Percentiles rank a stretch among this genome's conserved stretches.
Evolutionary conservation across 2,113 vertebrate species (phyloP).

Genomic region (Glareola pratincola): DNA sequence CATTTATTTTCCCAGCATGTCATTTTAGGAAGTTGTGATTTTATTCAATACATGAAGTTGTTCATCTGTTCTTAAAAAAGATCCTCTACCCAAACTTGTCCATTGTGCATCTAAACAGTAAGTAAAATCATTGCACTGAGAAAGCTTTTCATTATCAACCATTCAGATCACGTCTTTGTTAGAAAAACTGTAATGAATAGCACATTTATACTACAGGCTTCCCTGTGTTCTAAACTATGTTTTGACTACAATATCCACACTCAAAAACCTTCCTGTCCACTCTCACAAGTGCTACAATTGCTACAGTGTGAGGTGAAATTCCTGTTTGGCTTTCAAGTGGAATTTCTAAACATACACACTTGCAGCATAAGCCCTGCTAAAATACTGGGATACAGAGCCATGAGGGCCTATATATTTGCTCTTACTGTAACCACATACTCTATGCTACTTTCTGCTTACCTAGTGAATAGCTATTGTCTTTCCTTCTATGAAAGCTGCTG

Average conservation of each 20-base stretch:
- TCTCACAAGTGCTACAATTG: neutral
- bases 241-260: neutral
- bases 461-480: neutral
- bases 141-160: constrained; percentile 21
- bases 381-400: neutral
- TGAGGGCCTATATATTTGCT: neutral
- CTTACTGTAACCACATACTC: neutral
- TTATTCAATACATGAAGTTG: neutral
- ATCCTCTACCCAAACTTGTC: neutral
- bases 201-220: neutral
- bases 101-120: neutral
- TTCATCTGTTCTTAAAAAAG: neutral
- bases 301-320: neutral
- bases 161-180: constrained; percentile 3
- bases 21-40: constrained; percentile 39
- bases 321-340: neutral
- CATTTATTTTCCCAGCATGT: constrained; percentile 43
- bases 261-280: neutral
- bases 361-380: neutral
- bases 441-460: neutral
- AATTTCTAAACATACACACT: neutral
- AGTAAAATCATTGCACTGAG: neutral
- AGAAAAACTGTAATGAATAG: neutral
- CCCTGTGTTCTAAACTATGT: neutral
- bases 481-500: neutral